A percentile compares a stretch with the other conserved stretches of the same genome.
Evolutionary conservation across 2,888 invertebrate genomes (phyloP).

Genomic region (Hipparchia semele): DNA sequence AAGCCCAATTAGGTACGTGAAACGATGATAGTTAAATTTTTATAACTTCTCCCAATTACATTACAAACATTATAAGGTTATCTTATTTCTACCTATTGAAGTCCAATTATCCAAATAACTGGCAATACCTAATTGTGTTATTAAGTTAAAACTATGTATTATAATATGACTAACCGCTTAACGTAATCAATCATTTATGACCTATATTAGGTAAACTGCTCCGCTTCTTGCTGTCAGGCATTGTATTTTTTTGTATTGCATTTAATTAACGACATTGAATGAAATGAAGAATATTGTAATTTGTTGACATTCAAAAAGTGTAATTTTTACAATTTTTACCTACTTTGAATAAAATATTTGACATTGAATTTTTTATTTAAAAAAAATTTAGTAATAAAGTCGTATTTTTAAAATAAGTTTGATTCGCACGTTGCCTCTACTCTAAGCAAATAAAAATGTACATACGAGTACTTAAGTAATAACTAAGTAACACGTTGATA

Average conservation of each 20-base stretch:
- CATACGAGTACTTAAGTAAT: not conserved
- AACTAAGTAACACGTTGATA: slow-evolving; percentile 8
- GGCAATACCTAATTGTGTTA: not conserved
- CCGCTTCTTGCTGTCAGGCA: too few relatives aligned
- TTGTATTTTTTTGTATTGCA: too few relatives aligned
- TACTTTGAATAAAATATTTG: too few relatives aligned
- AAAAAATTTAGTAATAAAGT: too few relatives aligned
- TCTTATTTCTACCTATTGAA: not conserved
- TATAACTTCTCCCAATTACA: slow-evolving; percentile 33
- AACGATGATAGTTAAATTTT: slow-evolving; percentile 46
- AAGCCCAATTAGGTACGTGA: slow-evolving; percentile 49
- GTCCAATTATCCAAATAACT: not conserved
- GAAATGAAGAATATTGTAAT: too few relatives aligned
- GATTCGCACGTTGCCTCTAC: not conserved
- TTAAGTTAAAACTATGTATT: not conserved
- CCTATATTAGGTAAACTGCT: not conserved
- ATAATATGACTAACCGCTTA: not conserved
- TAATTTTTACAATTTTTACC: too few relatives aligned
- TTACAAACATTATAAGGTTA: not conserved
- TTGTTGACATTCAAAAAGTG: too few relatives aligned
- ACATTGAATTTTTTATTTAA: too few relatives aligned
- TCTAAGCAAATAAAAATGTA: not conserved
- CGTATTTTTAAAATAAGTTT: not conserved
- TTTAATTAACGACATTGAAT: too few relatives aligned
- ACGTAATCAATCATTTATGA: not conserved